These are phyloP conservation scores for Cynopterus brachyotis DNA, from an alignment of 2,113 vertebrate species.

Conservation along the genomic window DNA sequence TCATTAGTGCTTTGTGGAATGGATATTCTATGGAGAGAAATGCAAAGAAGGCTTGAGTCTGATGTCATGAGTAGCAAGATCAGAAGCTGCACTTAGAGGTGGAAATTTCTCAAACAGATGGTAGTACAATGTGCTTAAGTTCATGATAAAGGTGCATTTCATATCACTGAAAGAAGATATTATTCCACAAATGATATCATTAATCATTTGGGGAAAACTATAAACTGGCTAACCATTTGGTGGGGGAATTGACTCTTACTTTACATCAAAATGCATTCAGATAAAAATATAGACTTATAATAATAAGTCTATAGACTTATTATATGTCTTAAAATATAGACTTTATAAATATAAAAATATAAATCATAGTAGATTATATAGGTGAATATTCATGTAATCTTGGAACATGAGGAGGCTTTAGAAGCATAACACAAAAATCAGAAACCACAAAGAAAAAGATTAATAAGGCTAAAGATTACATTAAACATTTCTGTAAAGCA, in stretches of 20 bases:
- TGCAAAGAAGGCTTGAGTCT: background rate
- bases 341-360: background rate
- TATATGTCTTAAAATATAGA: too few species aligned
- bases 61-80: background rate
- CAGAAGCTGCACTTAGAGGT: background rate
- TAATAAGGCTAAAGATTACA: background rate
- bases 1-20: background rate
- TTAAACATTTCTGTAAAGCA: background rate
- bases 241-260: background rate
- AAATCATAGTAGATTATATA: background rate
- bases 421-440: background rate
- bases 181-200: background rate
- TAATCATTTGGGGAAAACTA: background rate
- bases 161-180: background rate
- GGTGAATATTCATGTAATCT: background rate
- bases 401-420: background rate
- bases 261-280: background rate
- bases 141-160: background rate
- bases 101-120: background rate
- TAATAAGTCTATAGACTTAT: too few species aligned
- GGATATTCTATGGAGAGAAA: background rate
- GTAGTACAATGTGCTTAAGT: background rate
- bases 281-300: conserved; percentile 4
- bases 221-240: background rate
- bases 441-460: background rate